Evolutionary conservation across 2,888 invertebrate species (phyloP).

Genomic region (Ormyrus pomaceus): DNA sequence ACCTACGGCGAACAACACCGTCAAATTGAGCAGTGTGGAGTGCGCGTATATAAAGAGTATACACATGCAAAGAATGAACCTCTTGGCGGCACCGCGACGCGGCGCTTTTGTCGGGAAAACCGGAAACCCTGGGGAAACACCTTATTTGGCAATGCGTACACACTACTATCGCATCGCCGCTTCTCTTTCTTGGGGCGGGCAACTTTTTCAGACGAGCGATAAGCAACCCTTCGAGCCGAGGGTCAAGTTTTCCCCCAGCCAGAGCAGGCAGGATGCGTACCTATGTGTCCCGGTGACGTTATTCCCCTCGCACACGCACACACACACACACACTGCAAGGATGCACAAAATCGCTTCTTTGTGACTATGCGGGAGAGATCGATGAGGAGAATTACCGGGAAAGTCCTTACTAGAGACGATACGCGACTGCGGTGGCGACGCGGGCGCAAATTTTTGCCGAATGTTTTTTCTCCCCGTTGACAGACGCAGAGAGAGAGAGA

Average conservation of each 20-base stretch:
- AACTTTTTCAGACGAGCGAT: slow-evolving; percentile 12
- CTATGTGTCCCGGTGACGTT: neutral
- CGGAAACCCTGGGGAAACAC: slow-evolving; percentile 79
- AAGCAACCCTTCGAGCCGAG: neutral
- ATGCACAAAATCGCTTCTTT: slow-evolving; percentile 25
- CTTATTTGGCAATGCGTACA: slow-evolving; percentile 83
- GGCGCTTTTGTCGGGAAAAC: slow-evolving; percentile 74
- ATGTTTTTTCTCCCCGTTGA: slow-evolving; percentile 61
- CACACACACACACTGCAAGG: too few relatives aligned
- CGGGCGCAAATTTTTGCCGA: slow-evolving; percentile 51
- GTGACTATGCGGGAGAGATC: neutral
- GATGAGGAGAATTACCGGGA: neutral
- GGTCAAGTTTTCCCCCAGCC: neutral
- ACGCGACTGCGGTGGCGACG: neutral
- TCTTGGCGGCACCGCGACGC: slow-evolving; percentile 60
- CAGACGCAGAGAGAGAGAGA: slow-evolving; percentile 55
- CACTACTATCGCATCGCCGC: slow-evolving; percentile 58
- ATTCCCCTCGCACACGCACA: too few relatives aligned
- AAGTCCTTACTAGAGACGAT: slow-evolving; percentile 28
- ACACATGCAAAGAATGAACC: slow-evolving; percentile 49
- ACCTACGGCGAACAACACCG: neutral
- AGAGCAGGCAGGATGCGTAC: neutral
- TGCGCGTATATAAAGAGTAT: slow-evolving; percentile 12
- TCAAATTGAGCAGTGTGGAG: neutral
- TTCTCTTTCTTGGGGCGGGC: slow-evolving; percentile 12